Percentiles rank a stretch among this genome's conserved stretches.
Evolutionary conservation across 2,797 vertebrate genomes (phyloP).

Genomic region (Ctenopoma multispine): DNA sequence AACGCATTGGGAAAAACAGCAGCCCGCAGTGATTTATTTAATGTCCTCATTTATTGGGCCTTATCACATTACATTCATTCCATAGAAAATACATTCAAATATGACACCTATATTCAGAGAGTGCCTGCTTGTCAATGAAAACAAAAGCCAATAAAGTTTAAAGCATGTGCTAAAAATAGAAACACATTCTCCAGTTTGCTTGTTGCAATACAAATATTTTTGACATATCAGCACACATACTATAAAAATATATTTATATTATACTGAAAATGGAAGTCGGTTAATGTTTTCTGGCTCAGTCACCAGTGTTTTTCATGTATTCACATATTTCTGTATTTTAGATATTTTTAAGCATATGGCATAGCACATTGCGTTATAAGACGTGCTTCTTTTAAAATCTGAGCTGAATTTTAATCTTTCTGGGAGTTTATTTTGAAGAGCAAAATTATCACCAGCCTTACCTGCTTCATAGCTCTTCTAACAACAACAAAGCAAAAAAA

Average conservation of each 20-base stretch:
- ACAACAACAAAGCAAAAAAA: slow-evolving; percentile 50
- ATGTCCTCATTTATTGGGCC: slow-evolving; percentile 78
- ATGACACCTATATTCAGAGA: slow-evolving; percentile 67
- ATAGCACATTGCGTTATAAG: slow-evolving; percentile 43
- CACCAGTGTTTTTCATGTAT: slow-evolving; percentile 31
- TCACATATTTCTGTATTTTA: slow-evolving; percentile 26
- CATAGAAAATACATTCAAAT: slow-evolving; percentile 89
- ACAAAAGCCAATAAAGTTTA: slow-evolving; percentile 67
- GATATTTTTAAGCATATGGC: slow-evolving; percentile 54
- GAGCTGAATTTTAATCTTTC: slow-evolving; percentile 40
- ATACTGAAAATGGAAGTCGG: slow-evolving; percentile 75
- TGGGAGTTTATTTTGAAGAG: slow-evolving; percentile 24
- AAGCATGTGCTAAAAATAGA: slow-evolving; percentile 82
- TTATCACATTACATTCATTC: slow-evolving; percentile 81
- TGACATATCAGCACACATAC: slow-evolving; percentile 55
- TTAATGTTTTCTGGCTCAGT: slow-evolving; percentile 49
- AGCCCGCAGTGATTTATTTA: slow-evolving; percentile 16
- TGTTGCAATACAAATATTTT: slow-evolving; percentile 74
- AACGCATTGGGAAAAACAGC: slow-evolving; percentile 10
- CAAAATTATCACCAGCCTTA: slow-evolving; percentile 39
- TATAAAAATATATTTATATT: slow-evolving; percentile 84
- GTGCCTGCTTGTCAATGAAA: slow-evolving; percentile 68
- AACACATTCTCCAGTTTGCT: slow-evolving; percentile 58
- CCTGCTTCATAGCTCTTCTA: slow-evolving; percentile 26
- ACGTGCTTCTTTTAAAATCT: slow-evolving; percentile 48